Evolutionary conservation across 2,797 vertebrate species (phyloP).

Genomic region (Crypturellus tataupa): DNA sequence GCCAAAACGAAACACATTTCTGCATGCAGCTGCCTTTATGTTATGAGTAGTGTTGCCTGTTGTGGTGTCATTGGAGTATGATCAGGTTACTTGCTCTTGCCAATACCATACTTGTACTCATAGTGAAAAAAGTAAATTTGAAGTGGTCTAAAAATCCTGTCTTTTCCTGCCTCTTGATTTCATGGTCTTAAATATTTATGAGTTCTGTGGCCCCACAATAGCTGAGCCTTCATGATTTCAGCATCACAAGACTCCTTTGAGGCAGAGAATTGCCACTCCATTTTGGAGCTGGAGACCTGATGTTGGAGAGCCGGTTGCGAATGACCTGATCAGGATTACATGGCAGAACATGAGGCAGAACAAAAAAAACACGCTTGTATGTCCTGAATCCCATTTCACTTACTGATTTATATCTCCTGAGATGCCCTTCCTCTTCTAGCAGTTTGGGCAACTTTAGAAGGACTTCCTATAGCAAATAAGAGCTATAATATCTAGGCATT

Average conservation of each 20-base stretch:
- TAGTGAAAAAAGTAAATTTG: background rate
- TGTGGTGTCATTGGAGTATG: background rate
- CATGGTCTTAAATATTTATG: background rate
- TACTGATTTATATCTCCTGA: background rate
- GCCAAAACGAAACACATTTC: conserved; percentile 26
- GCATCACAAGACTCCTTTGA: background rate
- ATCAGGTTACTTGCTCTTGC: conserved; percentile 31
- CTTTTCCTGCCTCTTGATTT: conserved; percentile 22
- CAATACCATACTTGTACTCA: background rate
- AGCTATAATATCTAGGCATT: background rate
- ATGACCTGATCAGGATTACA: background rate
- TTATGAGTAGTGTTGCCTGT: background rate
- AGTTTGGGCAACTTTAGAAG: background rate
- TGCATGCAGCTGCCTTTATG: background rate
- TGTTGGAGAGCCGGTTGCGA: background rate
- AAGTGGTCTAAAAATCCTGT: background rate
- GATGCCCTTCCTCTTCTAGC: background rate
- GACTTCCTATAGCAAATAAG: background rate
- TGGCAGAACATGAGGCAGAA: background rate
- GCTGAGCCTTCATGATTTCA: background rate
- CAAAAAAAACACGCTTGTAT: background rate
- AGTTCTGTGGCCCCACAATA: background rate
- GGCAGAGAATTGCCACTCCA: background rate
- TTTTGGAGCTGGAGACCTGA: background rate
- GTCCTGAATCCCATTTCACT: background rate